phyloP scores from a whole-genome alignment of 2,888 invertebrate genomes.

The Hemithea aestivaria region DNA sequence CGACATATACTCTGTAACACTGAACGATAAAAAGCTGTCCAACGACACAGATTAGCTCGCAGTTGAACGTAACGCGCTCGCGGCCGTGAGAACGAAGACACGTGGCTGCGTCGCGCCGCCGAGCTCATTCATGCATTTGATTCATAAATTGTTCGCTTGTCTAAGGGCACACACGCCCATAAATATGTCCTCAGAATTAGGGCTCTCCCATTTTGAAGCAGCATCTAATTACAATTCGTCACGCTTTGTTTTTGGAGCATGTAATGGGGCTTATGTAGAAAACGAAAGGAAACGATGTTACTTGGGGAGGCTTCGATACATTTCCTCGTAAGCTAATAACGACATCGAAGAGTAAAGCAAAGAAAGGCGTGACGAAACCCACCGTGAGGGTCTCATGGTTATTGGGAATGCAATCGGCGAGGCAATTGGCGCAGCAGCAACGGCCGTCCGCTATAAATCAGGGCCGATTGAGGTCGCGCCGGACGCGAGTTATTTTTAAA shows the following conservation, averaged over 20 bases:
- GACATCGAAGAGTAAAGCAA: not conserved
- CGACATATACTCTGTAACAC: conserved; percentile 58
- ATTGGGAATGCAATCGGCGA: conserved; percentile 48
- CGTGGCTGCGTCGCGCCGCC: conserved; percentile 51
- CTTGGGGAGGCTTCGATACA: no score
- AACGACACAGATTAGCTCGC: conserved; percentile 20
- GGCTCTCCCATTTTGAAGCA: conserved; percentile 2
- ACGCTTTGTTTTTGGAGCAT: conserved; percentile 6
- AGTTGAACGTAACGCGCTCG: conserved; percentile 22
- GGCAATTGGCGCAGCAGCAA: conserved; percentile 38
- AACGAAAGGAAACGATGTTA: no score
- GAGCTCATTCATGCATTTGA: conserved; percentile 76
- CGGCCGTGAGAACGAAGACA: conserved; percentile 72
- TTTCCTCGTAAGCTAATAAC: not conserved
- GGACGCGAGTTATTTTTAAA: conserved; percentile 75
- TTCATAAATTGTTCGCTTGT: conserved; percentile 64
- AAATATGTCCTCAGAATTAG: conserved; percentile 21
- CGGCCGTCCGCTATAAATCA: conserved; percentile 65
- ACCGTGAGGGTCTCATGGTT: conserved; percentile 32
- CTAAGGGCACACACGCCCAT: conserved; percentile 38
- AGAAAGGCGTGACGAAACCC: conserved; percentile 1
- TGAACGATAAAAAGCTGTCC: conserved; percentile 65
- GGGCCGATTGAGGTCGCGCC: conserved; percentile 66
- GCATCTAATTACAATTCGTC: conserved; percentile 7
- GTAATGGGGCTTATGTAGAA: no score